Base-by-base conservation (phyloP, 2,797 vertebrate genomes). In the Apogon hyalosoma region DNA sequence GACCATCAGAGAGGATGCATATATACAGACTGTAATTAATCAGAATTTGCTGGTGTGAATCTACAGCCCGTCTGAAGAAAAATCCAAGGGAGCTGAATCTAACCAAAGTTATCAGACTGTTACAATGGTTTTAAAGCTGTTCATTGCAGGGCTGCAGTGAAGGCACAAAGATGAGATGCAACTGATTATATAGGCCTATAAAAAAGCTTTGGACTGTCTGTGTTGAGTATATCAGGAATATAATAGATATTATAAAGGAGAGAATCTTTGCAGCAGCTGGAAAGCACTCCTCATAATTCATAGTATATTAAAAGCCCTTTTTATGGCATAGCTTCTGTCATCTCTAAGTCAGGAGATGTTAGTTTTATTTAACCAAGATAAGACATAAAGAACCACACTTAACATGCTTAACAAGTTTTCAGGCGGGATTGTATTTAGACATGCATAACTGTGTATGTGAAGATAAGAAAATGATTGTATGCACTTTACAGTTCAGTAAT, bases 1-100 rank as follows among this genome's bases (percentile, higher is more conserved):
- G 83, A 85, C 89, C 91, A 92, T 91, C 90, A 91, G 92, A 91
- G 91, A 90, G 89, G 88, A 90, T 88, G 87, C 87, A 83, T 70
- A 80, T 73, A 69, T 75, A 80, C 88, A 80, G 82, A 53, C 55
- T 75, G 81, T 85, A 87, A 93, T 93, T 90, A 93, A 92, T 93
- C 91, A 87, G 87, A 85, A 83, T 90, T 86, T 89, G 81, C 61
- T 40, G 12, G 70, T 39, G 83, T 59, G 76, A 66, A 58, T 82
- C 74, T 48, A 4, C 74, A 60, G 69, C 63, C 59, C 11, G 33
- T 43, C 61, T 41, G 54, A 69, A 68, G 53, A 74, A 59, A 63
- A 40, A 56, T 13, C 48, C 40, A 21, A 9, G 57, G 46, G 65
- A 69, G 67, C 63, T 76, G 61, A 64, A 73, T 75, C 73, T 60